phyloP scores from a whole-genome alignment of 2,113 vertebrate species.

The Eurypyga helias region DNA sequence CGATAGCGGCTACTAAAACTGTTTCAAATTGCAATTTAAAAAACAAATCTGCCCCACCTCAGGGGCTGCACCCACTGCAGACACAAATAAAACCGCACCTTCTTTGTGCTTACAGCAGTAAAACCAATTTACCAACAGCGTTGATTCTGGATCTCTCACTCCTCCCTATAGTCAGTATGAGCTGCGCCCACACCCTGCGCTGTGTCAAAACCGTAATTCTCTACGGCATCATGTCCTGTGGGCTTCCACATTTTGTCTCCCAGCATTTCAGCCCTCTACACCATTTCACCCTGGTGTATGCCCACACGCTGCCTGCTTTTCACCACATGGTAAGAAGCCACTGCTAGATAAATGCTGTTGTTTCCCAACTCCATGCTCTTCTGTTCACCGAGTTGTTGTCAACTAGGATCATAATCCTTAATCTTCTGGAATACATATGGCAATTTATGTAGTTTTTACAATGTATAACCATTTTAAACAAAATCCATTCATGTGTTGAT shows the following conservation, averaged over 20 bases:
- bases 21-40: neutral
- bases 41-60: neutral
- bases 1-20: neutral
- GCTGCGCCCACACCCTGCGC: fast-evolving
- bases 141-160: neutral
- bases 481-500: neutral
- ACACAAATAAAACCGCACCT: neutral
- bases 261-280: neutral
- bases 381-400: neutral
- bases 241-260: neutral
- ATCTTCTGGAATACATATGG: neutral
- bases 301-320: neutral
- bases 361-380: neutral
- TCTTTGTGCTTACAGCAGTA: neutral
- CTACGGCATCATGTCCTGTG: fast-evolving
- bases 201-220: neutral
- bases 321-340: neutral
- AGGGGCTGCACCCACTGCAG: neutral
- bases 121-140: neutral
- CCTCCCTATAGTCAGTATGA: neutral
- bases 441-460: neutral
- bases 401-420: neutral
- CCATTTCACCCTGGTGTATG: neutral
- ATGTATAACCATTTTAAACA: neutral
- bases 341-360: neutral